Evolutionary conservation across 2,113 vertebrate genomes (phyloP), one percentile per base, ranked within the genome.

Genomic region (Gadus macrocephalus): DNA sequence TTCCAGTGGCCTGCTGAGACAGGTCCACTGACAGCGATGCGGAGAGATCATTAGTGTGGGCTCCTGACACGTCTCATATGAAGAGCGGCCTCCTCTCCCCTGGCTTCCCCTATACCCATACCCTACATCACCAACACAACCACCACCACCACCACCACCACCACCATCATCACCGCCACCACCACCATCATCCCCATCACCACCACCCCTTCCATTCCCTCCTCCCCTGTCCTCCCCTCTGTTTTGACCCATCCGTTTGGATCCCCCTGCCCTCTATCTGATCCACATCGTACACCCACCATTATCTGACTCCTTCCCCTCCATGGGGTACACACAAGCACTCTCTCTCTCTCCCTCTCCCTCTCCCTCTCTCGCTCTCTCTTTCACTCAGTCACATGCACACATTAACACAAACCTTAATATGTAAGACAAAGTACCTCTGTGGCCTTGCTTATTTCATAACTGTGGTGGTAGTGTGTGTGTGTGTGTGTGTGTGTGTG

Each of bases 1-100:
- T 55, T 55, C 53, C 53, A 14, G 12, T 16, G 19, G 77, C 82
- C 78, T 78, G 81, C 80, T 77, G 81, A 78, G 77, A 84, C 80
- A 70, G 79, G 68, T 60, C 73, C 2, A 31, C 81, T 85, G 84
- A 86, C 85, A 73, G 77, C 78, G 75, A 78, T 72, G 67, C 77
- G 67, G 76, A 78, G 81, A 75, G 71, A 84, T 88, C 86, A 86
- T 89, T 89, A 87, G 84, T 81, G 84, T 70, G 81, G 62, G 66
- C 67, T 73, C 67, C 75, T 56, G 62, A 80, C 80, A 80, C 35
- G 58, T 68, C 70, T 64, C 73, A 78, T 35, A 35, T 35, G 31
- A 35, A 7, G 31, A 71, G 72, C 70, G 28, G 64, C 67, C 64
- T 66, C 17, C 55, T 9, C 67, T 49, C 31, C 19, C 42, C 69